A percentile compares a stretch with the other conserved stretches of the same genome.
Conservation (phyloP, 2,888 invertebrate genomes). For the Diabrotica balteata region DNA sequence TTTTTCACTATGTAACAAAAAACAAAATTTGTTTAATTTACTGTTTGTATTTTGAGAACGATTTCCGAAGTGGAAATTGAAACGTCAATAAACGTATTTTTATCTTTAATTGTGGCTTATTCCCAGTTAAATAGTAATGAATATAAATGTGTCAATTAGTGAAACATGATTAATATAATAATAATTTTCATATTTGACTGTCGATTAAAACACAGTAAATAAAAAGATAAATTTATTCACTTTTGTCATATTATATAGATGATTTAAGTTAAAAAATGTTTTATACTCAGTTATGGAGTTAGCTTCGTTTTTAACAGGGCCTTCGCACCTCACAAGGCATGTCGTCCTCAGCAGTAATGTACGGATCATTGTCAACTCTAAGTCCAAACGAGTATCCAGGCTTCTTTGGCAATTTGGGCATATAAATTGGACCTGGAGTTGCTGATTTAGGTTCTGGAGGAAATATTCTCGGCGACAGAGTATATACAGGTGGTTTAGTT, state of each 20-base stretch:
- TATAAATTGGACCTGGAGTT: slow-evolving; percentile 53
- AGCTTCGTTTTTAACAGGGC: neutral
- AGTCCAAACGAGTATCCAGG: slow-evolving; percentile 68
- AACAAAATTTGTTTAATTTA: too few species aligned
- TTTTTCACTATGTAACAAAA: too few species aligned
- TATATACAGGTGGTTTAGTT: slow-evolving; percentile 51
- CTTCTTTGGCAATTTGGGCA: slow-evolving; percentile 42
- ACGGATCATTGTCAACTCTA: slow-evolving; percentile 65
- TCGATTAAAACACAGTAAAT: too few species aligned
- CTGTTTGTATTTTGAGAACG: too few species aligned
- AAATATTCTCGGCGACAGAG: slow-evolving; percentile 47
- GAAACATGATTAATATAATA: too few species aligned
- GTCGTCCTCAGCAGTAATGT: slow-evolving; percentile 66
- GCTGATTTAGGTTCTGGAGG: slow-evolving; percentile 35
- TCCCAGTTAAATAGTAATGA: too few species aligned
- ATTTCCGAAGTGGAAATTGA: too few species aligned
- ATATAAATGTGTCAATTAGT: too few species aligned
- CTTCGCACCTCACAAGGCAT: slow-evolving; percentile 40
- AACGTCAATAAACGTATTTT: too few species aligned
- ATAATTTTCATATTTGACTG: too few species aligned
- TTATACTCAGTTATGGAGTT: neutral
- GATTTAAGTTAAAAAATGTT: neutral
- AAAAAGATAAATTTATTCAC: slow-evolving; percentile 3
- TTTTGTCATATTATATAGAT: neutral
- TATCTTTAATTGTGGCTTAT: too few species aligned